Percentiles rank a stretch among this genome's conserved stretches.
These are phyloP conservation scores for Nymphalis io DNA, from an alignment of 1,140 invertebrate genomes.

Conservation along the genomic window DNA sequence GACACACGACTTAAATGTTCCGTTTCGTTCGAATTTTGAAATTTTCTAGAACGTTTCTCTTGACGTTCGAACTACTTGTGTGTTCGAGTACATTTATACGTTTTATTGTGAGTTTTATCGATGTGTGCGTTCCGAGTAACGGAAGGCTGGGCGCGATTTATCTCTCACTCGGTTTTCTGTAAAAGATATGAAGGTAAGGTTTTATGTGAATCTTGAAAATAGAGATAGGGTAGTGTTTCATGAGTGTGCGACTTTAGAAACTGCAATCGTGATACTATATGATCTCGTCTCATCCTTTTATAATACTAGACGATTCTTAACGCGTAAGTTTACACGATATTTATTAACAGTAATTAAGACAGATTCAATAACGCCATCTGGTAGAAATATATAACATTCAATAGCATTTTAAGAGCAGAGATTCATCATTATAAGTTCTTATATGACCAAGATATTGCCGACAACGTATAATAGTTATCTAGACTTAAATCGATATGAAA, in stretches of 20 bases:
- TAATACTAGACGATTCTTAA: too few species aligned
- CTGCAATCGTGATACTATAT: conserved; percentile 1
- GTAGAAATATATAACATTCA: too few species aligned
- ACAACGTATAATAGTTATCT: too few species aligned
- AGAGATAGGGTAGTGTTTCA: conserved; percentile 14
- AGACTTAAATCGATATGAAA: too few species aligned
- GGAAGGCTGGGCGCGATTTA: conserved; percentile 14
- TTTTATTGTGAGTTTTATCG: conserved; percentile 1
- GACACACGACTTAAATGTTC: conserved; percentile 68
- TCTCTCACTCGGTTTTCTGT: conserved; percentile 11
- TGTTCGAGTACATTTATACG: not conserved
- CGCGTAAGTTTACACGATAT: too few species aligned
- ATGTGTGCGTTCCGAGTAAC: conserved; percentile 8
- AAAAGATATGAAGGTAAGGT: conserved; percentile 15
- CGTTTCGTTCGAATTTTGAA: conserved; percentile 46
- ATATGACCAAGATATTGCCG: too few species aligned
- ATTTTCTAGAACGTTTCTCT: conserved; percentile 30
- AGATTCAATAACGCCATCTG: too few species aligned
- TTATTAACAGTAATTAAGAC: too few species aligned
- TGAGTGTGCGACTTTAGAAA: not conserved
- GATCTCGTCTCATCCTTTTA: not conserved
- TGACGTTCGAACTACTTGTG: not conserved
- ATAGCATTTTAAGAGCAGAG: too few species aligned
- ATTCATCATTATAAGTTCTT: too few species aligned
- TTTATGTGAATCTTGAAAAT: conserved; percentile 15